phyloP scores from a whole-genome alignment of 2,797 vertebrate species.

The Pseudochaenichthys georgianus region DNA sequence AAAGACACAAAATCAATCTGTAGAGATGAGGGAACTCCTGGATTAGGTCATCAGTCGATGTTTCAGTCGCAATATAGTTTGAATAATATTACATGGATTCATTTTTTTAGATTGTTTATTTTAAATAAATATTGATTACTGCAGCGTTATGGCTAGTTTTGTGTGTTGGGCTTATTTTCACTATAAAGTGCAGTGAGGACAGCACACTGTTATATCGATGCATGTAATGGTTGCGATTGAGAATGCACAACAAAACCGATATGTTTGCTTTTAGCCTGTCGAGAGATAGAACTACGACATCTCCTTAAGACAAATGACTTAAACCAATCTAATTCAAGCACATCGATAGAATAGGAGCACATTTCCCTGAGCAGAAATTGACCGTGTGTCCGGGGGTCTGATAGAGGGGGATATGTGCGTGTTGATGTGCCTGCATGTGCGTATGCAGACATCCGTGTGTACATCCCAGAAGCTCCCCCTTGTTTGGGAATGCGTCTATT shows the following conservation, averaged over 20 bases:
- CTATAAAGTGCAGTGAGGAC: constrained; percentile 3
- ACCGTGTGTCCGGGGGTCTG: constrained; percentile 70
- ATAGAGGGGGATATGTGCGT: constrained; percentile 51
- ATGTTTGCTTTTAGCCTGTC: constrained; percentile 28
- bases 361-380: constrained; percentile 73
- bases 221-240: constrained; percentile 17
- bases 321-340: constrained; percentile 76
- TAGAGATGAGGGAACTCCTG: too few relatives aligned
- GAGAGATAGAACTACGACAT: constrained; percentile 43
- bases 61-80: too few relatives aligned
- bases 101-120: background rate
- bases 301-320: constrained; percentile 67
- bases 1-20: too few relatives aligned
- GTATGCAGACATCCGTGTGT: constrained; percentile 18
- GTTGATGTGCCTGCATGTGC: constrained; percentile 26
- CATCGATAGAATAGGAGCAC: constrained; percentile 63
- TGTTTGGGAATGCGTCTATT: constrained; percentile 71
- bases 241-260: constrained; percentile 16
- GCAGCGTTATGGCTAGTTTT: background rate
- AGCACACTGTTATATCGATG: background rate
- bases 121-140: background rate
- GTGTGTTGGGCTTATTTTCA: background rate
- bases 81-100: too few relatives aligned
- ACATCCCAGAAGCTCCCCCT: constrained; percentile 64
- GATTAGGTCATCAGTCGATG: too few relatives aligned